These are phyloP conservation scores for Pelobates fuscus DNA, from an alignment of 2,113 vertebrate species.

Conservation along the genomic window DNA sequence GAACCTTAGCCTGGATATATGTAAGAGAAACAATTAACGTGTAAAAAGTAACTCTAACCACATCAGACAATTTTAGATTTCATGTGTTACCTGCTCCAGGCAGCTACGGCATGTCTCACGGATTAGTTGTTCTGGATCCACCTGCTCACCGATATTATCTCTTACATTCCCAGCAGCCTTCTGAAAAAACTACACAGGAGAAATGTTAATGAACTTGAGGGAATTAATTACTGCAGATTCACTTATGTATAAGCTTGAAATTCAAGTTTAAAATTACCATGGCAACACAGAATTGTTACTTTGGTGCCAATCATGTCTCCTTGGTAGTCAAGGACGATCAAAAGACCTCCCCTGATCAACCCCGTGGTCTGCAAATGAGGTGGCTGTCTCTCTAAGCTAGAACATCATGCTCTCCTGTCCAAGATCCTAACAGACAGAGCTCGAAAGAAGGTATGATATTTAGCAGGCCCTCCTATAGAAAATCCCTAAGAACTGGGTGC, in stretches of 20 bases:
- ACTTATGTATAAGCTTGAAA: not conserved
- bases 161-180: slow-evolving; percentile 90
- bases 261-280: not conserved
- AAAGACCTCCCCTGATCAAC: too few relatives aligned
- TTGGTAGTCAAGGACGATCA: too few relatives aligned
- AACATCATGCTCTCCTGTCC: too few relatives aligned
- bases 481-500: too few relatives aligned
- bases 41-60: not conserved
- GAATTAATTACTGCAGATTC: not conserved
- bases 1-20: slow-evolving; percentile 81
- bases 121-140: slow-evolving; percentile 88
- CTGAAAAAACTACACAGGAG: slow-evolving; percentile 82
- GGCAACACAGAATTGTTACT: too few relatives aligned
- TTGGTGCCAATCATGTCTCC: too few relatives aligned
- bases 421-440: too few relatives aligned
- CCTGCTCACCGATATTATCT: slow-evolving; percentile 87
- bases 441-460: too few relatives aligned
- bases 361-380: too few relatives aligned
- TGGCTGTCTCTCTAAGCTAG: too few relatives aligned
- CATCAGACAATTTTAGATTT: not conserved
- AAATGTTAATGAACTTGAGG: not conserved
- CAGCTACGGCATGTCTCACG: slow-evolving; percentile 87
- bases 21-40: not conserved
- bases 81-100: slow-evolving; percentile 81
- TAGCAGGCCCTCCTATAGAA: too few relatives aligned